Conservation (phyloP, 1,140 invertebrate genomes). For the Drosophila gunungcola region DNA sequence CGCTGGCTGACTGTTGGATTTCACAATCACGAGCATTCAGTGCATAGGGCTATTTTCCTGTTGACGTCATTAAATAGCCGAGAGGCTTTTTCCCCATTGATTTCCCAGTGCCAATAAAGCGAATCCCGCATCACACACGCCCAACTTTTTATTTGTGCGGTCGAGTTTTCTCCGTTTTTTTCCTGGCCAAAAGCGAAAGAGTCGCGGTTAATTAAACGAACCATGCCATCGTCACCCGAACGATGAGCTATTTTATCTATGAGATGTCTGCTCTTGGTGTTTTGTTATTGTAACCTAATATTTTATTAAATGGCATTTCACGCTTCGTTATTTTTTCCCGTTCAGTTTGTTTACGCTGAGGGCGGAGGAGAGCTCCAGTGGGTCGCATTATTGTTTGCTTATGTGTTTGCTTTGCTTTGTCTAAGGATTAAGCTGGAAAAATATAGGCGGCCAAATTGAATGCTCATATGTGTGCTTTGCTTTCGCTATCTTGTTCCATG, state of each 20-base stretch:
- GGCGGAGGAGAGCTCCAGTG: not conserved
- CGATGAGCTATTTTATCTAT: conserved; percentile 61
- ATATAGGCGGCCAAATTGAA: conserved; percentile 65
- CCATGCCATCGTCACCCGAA: conserved; percentile 46
- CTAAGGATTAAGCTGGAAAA: conserved; percentile 72
- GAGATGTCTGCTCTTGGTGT: conserved; percentile 48
- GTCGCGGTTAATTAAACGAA: conserved; percentile 70
- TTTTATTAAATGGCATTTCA: conserved; percentile 78
- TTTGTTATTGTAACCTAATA: conserved; percentile 71
- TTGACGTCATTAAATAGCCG: conserved; percentile 7
- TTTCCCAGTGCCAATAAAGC: conserved; percentile 1
- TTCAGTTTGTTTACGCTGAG: conserved; percentile 17
- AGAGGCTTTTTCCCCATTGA: conserved; percentile 10
- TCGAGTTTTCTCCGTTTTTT: conserved; percentile 6
- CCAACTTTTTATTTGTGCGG: conserved; percentile 25
- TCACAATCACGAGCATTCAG: not conserved
- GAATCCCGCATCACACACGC: conserved; percentile 22
- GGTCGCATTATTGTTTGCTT: conserved; percentile 54
- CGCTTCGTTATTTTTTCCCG: conserved; percentile 54
- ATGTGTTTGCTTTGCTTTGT: conserved; percentile 69
- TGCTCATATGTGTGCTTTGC: conserved; percentile 48
- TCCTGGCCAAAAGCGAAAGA: conserved; percentile 25
- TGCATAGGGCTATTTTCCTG: conserved; percentile 16
- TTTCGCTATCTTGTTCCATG: conserved; percentile 27
- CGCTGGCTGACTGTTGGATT: not conserved